These are phyloP conservation scores for Sarotherodon lohbergeri DNA, from an alignment of 2,113 vertebrate genomes.

Conservation along the genomic window DNA sequence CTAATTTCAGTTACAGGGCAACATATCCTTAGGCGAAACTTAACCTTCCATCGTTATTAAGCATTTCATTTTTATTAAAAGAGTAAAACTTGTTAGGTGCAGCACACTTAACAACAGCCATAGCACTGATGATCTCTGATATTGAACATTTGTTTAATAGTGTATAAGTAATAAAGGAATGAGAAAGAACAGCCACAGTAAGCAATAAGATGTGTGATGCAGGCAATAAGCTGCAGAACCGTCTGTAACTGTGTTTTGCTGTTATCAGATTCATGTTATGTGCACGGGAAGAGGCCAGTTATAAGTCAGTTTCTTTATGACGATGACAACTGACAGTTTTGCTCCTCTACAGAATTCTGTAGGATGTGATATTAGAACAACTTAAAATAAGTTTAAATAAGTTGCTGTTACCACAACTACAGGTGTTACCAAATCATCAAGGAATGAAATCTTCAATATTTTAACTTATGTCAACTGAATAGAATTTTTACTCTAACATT, in stretches of 20 bases:
- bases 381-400: neutral
- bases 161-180: neutral
- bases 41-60: neutral
- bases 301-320: neutral
- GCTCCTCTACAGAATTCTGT: neutral
- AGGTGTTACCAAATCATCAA: neutral
- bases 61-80: neutral
- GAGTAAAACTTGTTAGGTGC: neutral
- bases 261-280: neutral
- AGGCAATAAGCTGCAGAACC: neutral
- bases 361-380: neutral
- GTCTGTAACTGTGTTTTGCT: neutral
- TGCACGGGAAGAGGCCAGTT: neutral
- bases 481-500: neutral
- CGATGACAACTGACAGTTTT: neutral
- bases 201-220: neutral
- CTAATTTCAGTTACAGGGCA: neutral
- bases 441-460: neutral
- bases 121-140: neutral
- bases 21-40: neutral
- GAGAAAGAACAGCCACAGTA: neutral
- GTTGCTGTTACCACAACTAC: neutral
- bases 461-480: neutral
- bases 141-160: neutral
- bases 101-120: neutral